Evolutionary conservation across 2,797 vertebrate genomes (phyloP).

Genomic region (Cyprinella venusta): DNA sequence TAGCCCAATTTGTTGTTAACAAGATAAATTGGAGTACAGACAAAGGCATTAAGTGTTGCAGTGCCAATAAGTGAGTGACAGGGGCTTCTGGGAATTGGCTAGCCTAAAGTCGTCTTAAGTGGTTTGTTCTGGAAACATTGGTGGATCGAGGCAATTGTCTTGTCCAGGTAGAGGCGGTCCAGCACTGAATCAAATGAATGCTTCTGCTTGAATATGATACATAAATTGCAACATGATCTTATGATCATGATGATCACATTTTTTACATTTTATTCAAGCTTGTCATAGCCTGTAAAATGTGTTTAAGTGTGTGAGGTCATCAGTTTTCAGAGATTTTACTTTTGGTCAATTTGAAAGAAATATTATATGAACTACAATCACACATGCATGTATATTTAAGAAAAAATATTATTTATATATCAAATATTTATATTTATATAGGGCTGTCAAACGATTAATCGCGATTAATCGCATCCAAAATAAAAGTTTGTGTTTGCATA

Average conservation of each 20-base stretch:
- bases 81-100: conserved; percentile 84
- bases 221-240: not conserved
- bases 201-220: not conserved
- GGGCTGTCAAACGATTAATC: too few relatives aligned
- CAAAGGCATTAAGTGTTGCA: conserved; percentile 85
- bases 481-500: too few relatives aligned
- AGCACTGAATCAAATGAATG: conserved; percentile 45
- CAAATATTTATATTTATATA: too few relatives aligned
- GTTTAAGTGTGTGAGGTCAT: conserved; percentile 9
- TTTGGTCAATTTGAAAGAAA: not conserved
- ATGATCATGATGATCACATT: not conserved
- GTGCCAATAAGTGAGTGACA: conserved; percentile 85
- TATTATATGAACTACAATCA: not conserved
- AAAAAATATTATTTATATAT: too few relatives aligned
- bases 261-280: not conserved
- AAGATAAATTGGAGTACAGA: conserved; percentile 86
- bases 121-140: conserved; percentile 84
- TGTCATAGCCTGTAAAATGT: not conserved
- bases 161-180: conserved; percentile 72
- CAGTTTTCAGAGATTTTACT: not conserved
- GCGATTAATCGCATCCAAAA: too few relatives aligned
- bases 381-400: too few relatives aligned
- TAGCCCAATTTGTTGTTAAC: conserved; percentile 86
- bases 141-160: conserved; percentile 76
- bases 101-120: conserved; percentile 82